Conservation (phyloP, 2,797 vertebrate genomes). For the Schizopygopsis pylzovi region DNA sequence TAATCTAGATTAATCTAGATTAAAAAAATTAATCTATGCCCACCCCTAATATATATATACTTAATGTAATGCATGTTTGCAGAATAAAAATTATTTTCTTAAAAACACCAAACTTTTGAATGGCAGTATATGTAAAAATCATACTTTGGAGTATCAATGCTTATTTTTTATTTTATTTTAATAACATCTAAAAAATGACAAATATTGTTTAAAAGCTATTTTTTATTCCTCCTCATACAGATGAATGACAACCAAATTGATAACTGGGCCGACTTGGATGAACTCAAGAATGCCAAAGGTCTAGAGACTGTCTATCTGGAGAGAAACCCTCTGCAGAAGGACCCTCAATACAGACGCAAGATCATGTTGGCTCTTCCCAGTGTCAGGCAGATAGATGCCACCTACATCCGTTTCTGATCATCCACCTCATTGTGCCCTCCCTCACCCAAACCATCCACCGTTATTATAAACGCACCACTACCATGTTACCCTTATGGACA, state of each 20-base stretch:
- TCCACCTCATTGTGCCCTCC: conserved; percentile 48
- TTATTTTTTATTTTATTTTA: background rate
- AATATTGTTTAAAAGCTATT: too few species aligned
- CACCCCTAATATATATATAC: too few species aligned
- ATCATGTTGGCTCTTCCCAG: conserved; percentile 95
- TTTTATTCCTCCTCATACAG: conserved; percentile 68
- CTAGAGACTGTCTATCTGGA: conserved; percentile 97
- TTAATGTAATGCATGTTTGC: background rate
- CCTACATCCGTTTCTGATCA: conserved; percentile 94
- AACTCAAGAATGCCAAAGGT: conserved; percentile 90
- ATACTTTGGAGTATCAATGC: background rate
- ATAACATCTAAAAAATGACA: background rate
- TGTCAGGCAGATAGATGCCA: conserved; percentile 96
- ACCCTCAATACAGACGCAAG: conserved; percentile 97
- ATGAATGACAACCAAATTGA: conserved; percentile 98
- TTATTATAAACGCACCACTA: conserved; percentile 9
- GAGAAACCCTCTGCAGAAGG: conserved; percentile 95
- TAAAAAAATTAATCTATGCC: too few species aligned
- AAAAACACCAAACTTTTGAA: background rate
- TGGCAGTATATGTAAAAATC: background rate
- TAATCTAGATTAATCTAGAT: too few species aligned
- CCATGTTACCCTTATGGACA: conserved; percentile 4
- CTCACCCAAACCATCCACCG: background rate
- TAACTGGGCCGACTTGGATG: conserved; percentile 96
- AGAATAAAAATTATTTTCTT: background rate